Evolutionary conservation across 1,140 invertebrate species (phyloP).

Genomic region (Heliconius melpomene): DNA sequence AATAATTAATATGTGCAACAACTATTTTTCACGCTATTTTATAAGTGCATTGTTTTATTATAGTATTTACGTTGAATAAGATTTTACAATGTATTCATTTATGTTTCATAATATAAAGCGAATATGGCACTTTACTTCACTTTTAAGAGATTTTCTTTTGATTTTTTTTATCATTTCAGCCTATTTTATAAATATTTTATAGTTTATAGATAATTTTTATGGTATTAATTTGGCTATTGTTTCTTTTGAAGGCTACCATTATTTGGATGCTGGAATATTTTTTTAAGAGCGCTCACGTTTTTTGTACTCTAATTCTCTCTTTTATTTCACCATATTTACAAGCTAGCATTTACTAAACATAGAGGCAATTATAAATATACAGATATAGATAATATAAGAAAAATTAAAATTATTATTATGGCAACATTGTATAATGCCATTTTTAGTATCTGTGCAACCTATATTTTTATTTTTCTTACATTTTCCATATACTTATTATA

Average conservation of each 20-base stretch:
- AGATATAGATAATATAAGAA: constrained; percentile 30
- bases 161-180: neutral
- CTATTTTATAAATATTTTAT: neutral
- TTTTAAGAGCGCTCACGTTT: neutral
- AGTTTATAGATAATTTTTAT: neutral
- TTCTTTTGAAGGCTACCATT: neutral
- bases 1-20: constrained; percentile 68
- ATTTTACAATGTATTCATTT: neutral
- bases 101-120: constrained; percentile 11
- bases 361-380: constrained; percentile 34
- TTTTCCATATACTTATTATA: constrained; percentile 14
- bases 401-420: constrained; percentile 14
- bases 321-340: constrained; percentile 41
- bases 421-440: neutral
- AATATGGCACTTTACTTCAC: constrained; percentile 24
- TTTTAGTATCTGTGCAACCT: neutral
- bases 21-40: constrained; percentile 54
- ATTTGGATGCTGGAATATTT: neutral
- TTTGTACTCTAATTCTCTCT: neutral
- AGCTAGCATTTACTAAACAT: constrained; percentile 49
- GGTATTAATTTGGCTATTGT: neutral
- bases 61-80: constrained; percentile 26
- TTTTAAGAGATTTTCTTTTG: neutral
- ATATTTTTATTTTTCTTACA: constrained; percentile 1
- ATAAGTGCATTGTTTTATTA: constrained; percentile 2